Conservation (phyloP, 2,113 vertebrate genomes). For the Agapornis roseicollis region DNA sequence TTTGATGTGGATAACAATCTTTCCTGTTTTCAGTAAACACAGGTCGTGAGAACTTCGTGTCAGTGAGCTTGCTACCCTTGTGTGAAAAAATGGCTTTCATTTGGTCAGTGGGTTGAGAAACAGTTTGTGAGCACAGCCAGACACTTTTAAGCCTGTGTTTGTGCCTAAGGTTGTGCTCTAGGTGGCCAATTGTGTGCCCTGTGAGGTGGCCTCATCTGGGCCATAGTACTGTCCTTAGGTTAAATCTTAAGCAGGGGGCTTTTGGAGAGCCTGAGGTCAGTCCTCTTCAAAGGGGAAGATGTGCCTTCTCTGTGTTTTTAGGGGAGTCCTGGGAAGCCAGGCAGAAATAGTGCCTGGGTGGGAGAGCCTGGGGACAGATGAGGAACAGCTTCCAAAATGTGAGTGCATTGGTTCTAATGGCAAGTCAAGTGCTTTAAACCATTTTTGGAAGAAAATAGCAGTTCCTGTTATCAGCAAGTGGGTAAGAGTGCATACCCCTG, state of each 20-base stretch:
- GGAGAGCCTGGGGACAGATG: background rate
- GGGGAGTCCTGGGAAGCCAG: background rate
- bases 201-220: background rate
- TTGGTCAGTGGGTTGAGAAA: background rate
- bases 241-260: background rate
- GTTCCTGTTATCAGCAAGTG: background rate
- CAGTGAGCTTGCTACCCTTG: background rate
- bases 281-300: fast-evolving
- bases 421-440: background rate
- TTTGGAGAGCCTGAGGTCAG: background rate
- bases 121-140: background rate
- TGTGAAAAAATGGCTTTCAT: background rate
- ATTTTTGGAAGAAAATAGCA: background rate
- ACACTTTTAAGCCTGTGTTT: background rate
- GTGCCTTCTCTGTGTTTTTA: background rate
- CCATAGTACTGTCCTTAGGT: background rate
- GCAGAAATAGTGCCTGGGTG: background rate
- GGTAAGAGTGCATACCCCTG: background rate
- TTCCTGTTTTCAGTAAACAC: background rate
- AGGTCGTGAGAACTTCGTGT: background rate
- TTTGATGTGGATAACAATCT: background rate
- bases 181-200: background rate
- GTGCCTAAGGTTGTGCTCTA: background rate
- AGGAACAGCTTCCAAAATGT: background rate
- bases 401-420: background rate